Base-by-base conservation (phyloP, 2,797 vertebrate genomes). In the Rhinophrynus dorsalis region DNA sequence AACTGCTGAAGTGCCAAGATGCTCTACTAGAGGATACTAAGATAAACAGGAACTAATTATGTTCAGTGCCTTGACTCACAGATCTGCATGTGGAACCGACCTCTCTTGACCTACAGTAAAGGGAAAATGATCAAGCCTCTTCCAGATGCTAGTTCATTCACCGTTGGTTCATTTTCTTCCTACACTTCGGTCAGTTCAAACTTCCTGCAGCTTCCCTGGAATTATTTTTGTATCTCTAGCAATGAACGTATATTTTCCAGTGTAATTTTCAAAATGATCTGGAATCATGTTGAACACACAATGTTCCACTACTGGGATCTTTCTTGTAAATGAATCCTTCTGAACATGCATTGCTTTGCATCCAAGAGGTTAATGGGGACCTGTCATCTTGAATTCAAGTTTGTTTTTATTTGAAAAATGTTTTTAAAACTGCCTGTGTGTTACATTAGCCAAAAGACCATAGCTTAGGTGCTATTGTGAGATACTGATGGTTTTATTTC, bases 61-160 rank as follows among this genome's bases (percentile, higher is more conserved):
- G 15, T 0, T 1, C 7, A 24, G 9, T 12, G 48, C 26, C 59
- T 35, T 51, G 59, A 62, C 15, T 35, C 52, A 38, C 60, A 64
- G 40, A 64, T 48, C 50, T 63, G 68, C 64, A 57, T 71, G 68
- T 64, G 60, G 59, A 71, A 32, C 29, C 50, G 40, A 64, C 55
- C 60, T 60, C 68, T 71, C 68, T 71, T 71, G 68, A 71, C 68
- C 68, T 64, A 38, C 32, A 17, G 30, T 9, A 18, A 56, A 47
- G 60, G 27, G 26, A 32, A 72, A 70, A 6, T 47, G 59, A 38
- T 37, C 23, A n/a, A n/a, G 44, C 12, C 6, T 6, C 40, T 61
- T 33, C 33, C 57, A 64, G 52, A 73, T 63, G 68, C 37, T 35
- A 63, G 66, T 55, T 64, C 58, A 52, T 38, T 52, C 7, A 10